Base-by-base conservation (phyloP, 1,140 invertebrate species). In the Monochamus saltuarius region DNA sequence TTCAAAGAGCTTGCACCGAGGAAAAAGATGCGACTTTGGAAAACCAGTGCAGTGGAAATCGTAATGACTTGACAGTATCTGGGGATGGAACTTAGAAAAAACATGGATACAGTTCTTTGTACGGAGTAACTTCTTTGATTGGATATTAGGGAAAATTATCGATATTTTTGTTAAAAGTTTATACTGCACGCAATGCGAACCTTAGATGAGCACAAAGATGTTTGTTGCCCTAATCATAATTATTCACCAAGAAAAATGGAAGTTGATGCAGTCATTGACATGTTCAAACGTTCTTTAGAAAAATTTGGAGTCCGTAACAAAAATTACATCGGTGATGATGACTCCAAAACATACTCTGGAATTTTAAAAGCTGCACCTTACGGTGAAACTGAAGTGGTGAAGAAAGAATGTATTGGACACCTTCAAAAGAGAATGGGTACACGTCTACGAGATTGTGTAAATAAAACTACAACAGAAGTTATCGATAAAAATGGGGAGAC, bases 241-340 rank as follows among this genome's bases (percentile, higher is more conserved):
- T 64, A 56, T 50, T 29, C n/a, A n/a, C 36, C 67, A 22, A 64
- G 68, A 22, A 68, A 66, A 36, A 70, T 73, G 66, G 66, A 70
- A 56, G 66, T 52, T 49, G 35, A 35, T 50, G 29, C 45, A n/a
- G 17, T 50, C 10, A 51, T 38, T 11, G 47, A 58, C 19, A 50
- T 58, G 7, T 58, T 58, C 34, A 19, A 8, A 11, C 16, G 17
- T 11, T 43, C 49, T 1, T 35, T 50, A 4, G 19, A 13, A 9
- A 51, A 40, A 60, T 29, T 22, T 34, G 58, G 50, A 1, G 58
- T 67, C n/a, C 60, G 56, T 51, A 70, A 67, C 56, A 38, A 11
- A 29, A 63, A 59, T 11, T 73, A 73, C 38, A 63, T 70, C 16
- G 64, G 71, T 19, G 71, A 73, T 57, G 69, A 65, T 2, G 64